Percentiles rank a stretch among this genome's conserved stretches.
Conservation (phyloP, 1,140 invertebrate species). For the Acyrthosiphon pisum region DNA sequence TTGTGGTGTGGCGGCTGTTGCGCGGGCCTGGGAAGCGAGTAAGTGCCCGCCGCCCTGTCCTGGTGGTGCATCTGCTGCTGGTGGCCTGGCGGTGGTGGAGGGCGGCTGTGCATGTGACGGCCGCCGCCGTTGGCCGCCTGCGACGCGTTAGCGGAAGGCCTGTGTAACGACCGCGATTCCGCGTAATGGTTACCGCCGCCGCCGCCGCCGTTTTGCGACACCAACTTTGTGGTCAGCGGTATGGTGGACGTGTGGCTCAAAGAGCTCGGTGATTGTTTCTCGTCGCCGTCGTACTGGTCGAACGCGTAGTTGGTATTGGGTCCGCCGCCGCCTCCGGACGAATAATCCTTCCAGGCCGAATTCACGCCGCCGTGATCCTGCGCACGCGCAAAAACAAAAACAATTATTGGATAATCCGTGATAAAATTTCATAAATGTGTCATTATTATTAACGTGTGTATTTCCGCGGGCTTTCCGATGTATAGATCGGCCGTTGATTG, state of each 20-base stretch:
- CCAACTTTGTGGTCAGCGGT: constrained; percentile 58
- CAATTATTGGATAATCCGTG: not conserved
- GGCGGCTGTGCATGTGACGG: constrained; percentile 47
- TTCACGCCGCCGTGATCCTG: constrained; percentile 83
- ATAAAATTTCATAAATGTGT: not conserved
- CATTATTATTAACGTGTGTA: not conserved
- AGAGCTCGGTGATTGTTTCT: constrained; percentile 70
- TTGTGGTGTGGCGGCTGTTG: constrained; percentile 62
- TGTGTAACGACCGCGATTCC: constrained; percentile 70
- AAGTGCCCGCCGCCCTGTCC: constrained; percentile 63
- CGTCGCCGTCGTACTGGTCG: constrained; percentile 78
- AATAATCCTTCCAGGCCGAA: constrained; percentile 87
- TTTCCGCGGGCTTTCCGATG: not conserved
- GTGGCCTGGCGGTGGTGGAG: constrained; percentile 53
- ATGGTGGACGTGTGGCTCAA: constrained; percentile 61
- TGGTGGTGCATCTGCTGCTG: constrained; percentile 59
- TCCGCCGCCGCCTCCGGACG: constrained; percentile 63
- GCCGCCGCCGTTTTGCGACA: constrained; percentile 62
- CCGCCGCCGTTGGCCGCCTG: constrained; percentile 52
- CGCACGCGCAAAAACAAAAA: constrained; percentile 61
- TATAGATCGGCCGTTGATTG: not conserved
- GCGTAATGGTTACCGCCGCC: constrained; percentile 66
- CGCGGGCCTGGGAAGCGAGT: constrained; percentile 65
- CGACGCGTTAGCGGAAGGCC: constrained; percentile 63
- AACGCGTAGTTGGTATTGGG: constrained; percentile 88